Base-by-base conservation (phyloP, 2,797 vertebrate genomes). In the Cyprinella venusta region DNA sequence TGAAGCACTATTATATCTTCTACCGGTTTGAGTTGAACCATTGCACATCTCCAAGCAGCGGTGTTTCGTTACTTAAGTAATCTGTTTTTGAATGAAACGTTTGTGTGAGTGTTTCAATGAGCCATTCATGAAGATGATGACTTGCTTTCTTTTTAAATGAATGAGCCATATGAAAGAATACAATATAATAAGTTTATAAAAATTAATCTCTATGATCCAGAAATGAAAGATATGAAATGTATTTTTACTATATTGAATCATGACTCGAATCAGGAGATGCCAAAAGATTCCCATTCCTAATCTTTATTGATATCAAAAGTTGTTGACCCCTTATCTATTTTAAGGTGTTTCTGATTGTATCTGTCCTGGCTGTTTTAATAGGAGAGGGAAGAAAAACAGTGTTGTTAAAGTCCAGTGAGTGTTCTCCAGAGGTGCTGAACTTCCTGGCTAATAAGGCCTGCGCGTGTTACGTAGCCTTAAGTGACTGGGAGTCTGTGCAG, bases 391-490 rank as follows among this genome's bases (percentile, higher is more conserved):
- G 95, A 89, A 99, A 99, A 93, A 98, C 97, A 0, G 95, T 99
- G 54, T 89, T 99, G 85, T 94, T 97, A 21, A 99, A 99, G 88
- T 93, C 96, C 78, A 94, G 89, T 2, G 98, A 99, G 75, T 97
- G 96, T 86, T 97, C 98, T 16, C 93, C 96, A 6, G 98, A 99
- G 90, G 96, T 98, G 72, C 93, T 98, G 67, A 98, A 96, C 92
- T 98, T 98, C 86, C 91, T 99, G 92, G 96, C 97, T 84, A 99
- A 99, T 92, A 99, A 98, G 89, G 96, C 96, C 0, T 98, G 97
- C 45, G 97, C 99, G 92, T 99, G 98, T 88, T 99, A 99, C 33
- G 94, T 97, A 85, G 95, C 98, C 0, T 94, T 99, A 82, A 95
- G 96, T 1, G 98, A 99, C 79, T 99, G 98, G 98, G 45, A 95